These are phyloP conservation scores for Campylomormyrus tamandua DNA, from an alignment of 2,113 vertebrate genomes.

Conservation along the genomic window DNA sequence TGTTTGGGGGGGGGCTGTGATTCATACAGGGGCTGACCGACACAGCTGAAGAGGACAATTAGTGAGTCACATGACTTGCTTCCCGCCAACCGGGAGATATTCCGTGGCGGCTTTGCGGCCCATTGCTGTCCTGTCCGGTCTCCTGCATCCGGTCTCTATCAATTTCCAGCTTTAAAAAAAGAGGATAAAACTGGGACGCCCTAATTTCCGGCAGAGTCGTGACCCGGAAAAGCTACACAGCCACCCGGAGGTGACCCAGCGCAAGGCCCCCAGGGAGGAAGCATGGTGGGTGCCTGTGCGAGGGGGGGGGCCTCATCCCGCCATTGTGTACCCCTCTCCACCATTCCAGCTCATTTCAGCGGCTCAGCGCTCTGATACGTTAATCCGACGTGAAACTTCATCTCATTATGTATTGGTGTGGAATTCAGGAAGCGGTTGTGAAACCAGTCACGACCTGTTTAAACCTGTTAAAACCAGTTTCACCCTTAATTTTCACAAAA, in stretches of 20 bases:
- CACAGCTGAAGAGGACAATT: background rate
- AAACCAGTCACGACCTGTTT: background rate
- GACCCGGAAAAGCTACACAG: constrained; percentile 7
- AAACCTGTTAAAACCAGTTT: background rate
- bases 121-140: background rate
- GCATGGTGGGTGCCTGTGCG: background rate
- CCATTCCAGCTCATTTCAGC: background rate
- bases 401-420: background rate
- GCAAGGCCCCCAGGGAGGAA: background rate
- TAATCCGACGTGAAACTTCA: background rate
- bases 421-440: background rate
- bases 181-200: background rate
- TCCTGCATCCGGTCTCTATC: background rate
- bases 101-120: background rate
- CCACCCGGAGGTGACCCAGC: background rate
- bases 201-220: background rate
- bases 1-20: background rate
- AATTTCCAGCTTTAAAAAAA: background rate
- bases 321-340: background rate
- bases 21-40: background rate
- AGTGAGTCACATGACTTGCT: background rate
- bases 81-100: background rate
- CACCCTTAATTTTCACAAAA: background rate
- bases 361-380: background rate
- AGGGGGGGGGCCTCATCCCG: background rate